Evolutionary conservation across 2,797 vertebrate species (phyloP), one percentile per base, ranked within the genome.

Genomic region (Etheostoma perlongum): DNA sequence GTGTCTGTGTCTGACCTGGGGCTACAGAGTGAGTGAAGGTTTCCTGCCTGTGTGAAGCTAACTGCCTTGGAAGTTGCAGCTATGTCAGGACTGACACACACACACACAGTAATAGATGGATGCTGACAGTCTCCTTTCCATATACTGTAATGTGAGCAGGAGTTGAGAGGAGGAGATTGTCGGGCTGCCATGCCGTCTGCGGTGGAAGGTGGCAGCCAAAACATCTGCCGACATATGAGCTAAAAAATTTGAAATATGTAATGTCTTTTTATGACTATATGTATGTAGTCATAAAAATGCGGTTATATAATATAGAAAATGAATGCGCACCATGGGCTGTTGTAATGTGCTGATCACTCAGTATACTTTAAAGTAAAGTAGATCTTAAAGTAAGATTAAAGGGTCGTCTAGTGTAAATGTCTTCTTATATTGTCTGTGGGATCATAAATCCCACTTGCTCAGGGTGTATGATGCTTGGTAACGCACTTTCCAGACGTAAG

Each of bases 11-110:
- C 2, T 66, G 79, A 76, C 84, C 79, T 48, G 69, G 33, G 65
- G 91, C 85, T 87, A 77, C 44, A 69, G n/a, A 62, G 44, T 87
- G 87, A 90, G 8, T 63, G 83, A 91, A 87, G 80, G 79, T 81
- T 87, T 87, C 70, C 63, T 81, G 74, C 79, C 47, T 67, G 67
- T 66, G 58, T 73, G 83, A 81, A 79, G 81, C 67, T 83, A 73
- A 67, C 73, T 82, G 76, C 85, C 59, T 79, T 73, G 58, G 64
- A 66, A 85, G 52, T 60, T 82, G 76, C 78, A 74, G 77, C 79
- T 54, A 70, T 73, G 79, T 85, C 70, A 78, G 78, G 52, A 60
- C 52, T 12, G 54, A 78, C 71, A 84, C 61, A 83, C n/a, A 76
- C 70, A 78, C 71, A 76, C 55, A 80, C 9, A 47, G 55, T 47